These are phyloP conservation scores for Epinephelus awoara DNA, from an alignment of 2,797 vertebrate genomes.

Conservation along the genomic window DNA sequence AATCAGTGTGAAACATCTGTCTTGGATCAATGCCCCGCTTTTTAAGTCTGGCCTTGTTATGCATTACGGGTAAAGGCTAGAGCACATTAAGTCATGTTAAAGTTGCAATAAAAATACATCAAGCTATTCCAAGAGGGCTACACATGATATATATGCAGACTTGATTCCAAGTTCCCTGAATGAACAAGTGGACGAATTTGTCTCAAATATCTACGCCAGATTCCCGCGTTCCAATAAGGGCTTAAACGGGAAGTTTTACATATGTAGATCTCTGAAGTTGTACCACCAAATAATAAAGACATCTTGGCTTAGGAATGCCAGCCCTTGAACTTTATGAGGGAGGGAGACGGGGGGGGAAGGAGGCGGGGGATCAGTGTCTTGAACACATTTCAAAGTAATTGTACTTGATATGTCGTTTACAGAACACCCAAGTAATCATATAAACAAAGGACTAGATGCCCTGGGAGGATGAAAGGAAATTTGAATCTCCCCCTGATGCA, in stretches of 20 bases:
- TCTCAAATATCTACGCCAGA: conserved; percentile 29
- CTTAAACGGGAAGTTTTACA: conserved; percentile 38
- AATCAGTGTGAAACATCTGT: conserved; percentile 80
- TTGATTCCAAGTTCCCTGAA: conserved; percentile 42
- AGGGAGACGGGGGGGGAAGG: conserved; percentile 18
- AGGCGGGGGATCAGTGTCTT: conserved; percentile 70
- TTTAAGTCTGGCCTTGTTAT: conserved; percentile 73
- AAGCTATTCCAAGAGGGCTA: conserved; percentile 57
- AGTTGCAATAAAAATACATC: conserved; percentile 75
- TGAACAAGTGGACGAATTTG: conserved; percentile 53
- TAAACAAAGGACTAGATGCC: conserved; percentile 84
- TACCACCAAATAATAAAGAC: conserved; percentile 70
- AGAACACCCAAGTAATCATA: conserved; percentile 86
- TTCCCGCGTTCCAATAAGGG: conserved; percentile 23
- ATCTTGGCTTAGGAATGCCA: conserved; percentile 74
- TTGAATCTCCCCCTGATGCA: conserved; percentile 77
- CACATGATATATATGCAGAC: conserved; percentile 34
- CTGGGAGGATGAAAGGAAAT: conserved; percentile 82
- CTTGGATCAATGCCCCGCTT: conserved; percentile 72
- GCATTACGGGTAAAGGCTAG: conserved; percentile 69
- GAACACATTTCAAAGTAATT: conserved; percentile 86
- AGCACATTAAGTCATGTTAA: conserved; percentile 75
- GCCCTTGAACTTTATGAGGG: conserved; percentile 80
- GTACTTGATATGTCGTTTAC: conserved; percentile 86
- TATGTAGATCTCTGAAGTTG: conserved; percentile 41